A percentile compares a stretch with the other conserved stretches of the same genome.
Evolutionary conservation across 2,888 invertebrate genomes (phyloP).

Genomic region (Oxycera nigricornis): DNA sequence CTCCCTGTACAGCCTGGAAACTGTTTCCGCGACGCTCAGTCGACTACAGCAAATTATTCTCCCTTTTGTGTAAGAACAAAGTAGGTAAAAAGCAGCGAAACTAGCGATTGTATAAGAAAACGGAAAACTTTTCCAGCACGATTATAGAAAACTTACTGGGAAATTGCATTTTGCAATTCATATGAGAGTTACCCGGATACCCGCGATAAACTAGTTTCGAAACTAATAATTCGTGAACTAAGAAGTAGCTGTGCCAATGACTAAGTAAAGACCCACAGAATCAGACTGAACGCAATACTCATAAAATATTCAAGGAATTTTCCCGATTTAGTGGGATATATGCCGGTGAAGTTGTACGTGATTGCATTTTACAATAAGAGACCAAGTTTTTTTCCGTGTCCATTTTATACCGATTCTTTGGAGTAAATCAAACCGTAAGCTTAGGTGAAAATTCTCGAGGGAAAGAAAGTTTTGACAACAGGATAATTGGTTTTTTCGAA

Average conservation of each 20-base stretch:
- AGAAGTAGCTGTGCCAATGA: conserved; percentile 1
- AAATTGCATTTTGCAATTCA: conserved; percentile 16
- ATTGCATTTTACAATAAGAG: too few relatives aligned
- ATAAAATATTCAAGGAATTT: conserved; percentile 24
- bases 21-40: too few relatives aligned
- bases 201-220: background rate
- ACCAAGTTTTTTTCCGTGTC: too few relatives aligned
- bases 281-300: background rate
- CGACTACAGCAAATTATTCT: too few relatives aligned
- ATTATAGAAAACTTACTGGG: background rate
- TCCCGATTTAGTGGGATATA: background rate
- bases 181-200: background rate
- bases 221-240: background rate
- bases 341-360: background rate
- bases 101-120: background rate
- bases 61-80: too few relatives aligned
- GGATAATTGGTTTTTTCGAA: too few relatives aligned
- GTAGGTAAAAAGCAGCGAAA: background rate
- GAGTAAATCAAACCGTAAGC: too few relatives aligned
- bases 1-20: background rate
- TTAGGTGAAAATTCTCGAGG: too few relatives aligned
- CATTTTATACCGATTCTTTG: too few relatives aligned
- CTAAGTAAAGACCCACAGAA: background rate
- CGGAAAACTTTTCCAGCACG: background rate
- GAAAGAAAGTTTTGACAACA: too few relatives aligned